phyloP scores from a whole-genome alignment of 2,888 invertebrate species.

The Synergus laeviventris region DNA sequence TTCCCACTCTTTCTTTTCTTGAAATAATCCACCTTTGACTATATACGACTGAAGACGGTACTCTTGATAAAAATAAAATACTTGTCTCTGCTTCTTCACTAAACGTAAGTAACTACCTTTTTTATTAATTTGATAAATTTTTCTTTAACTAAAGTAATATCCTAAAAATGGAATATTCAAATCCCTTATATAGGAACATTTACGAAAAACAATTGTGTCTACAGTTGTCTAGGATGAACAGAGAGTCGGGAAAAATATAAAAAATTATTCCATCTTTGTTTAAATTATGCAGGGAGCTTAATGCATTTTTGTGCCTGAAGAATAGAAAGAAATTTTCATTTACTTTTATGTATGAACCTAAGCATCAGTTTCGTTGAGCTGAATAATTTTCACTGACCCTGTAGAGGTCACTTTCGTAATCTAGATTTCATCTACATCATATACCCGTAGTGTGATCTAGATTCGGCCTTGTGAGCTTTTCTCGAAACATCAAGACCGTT shows the following conservation, averaged over 20 bases:
- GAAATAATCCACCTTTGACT: slow-evolving; percentile 32
- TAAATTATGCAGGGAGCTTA: too few relatives aligned
- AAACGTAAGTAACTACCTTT: slow-evolving; percentile 16
- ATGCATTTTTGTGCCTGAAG: background rate
- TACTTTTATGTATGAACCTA: background rate
- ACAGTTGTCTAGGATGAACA: too few relatives aligned
- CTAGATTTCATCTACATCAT: slow-evolving; percentile 21
- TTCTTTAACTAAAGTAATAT: background rate
- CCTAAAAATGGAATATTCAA: background rate
- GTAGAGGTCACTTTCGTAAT: slow-evolving; percentile 29
- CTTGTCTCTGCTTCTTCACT: slow-evolving; percentile 14
- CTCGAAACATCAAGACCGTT: slow-evolving; percentile 59
- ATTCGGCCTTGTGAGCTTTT: slow-evolving; percentile 54
- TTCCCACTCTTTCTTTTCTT: slow-evolving; percentile 30
- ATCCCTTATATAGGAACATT: background rate
- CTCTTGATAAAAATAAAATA: slow-evolving; percentile 16
- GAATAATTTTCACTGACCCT: slow-evolving; percentile 33
- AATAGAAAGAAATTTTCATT: background rate
- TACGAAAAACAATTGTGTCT: too few relatives aligned
- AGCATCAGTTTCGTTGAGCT: slow-evolving; percentile 6
- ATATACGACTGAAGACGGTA: slow-evolving; percentile 18
- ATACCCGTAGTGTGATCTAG: slow-evolving; percentile 25
- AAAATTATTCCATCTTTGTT: too few relatives aligned
- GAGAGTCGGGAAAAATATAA: too few relatives aligned
- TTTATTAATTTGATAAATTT: background rate